phyloP scores from a whole-genome alignment of 37 sponge, comb jelly and placozoan genomes.

The Crambe crambe region DNA sequence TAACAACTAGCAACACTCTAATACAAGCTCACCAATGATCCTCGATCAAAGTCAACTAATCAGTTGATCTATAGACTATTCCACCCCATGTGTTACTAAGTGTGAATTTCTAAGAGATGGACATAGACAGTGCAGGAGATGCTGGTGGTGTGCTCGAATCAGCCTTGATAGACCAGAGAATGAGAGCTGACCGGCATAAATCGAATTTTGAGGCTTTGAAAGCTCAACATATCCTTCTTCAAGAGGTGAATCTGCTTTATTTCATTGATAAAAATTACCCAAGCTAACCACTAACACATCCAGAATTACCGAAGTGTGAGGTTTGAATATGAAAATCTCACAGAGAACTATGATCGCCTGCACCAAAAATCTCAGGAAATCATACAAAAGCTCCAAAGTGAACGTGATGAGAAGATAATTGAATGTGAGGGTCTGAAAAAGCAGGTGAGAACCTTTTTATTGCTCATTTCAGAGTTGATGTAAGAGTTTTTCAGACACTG shows the following conservation, averaged over 20 bases:
- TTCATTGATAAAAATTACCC: background rate
- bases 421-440: conserved; percentile 58
- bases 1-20: background rate
- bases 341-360: conserved; percentile 39
- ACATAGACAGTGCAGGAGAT: background rate
- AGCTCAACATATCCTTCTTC: conserved; percentile 51
- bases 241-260: conserved; percentile 39
- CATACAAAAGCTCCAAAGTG: conserved; percentile 55
- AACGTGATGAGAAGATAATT: conserved; percentile 59
- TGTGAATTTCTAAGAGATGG: background rate
- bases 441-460: conserved; percentile 28
- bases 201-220: conserved; percentile 72
- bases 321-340: conserved; percentile 14
- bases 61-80: too few species aligned
- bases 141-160: background rate
- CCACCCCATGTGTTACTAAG: too few species aligned
- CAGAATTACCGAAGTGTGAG: conserved; percentile 6
- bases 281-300: conserved; percentile 1
- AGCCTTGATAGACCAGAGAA: conserved; percentile 46
- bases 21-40: background rate
- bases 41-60: too few species aligned
- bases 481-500: conserved; percentile 27
- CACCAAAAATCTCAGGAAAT: conserved; percentile 56
- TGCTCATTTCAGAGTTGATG: background rate
- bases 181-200: conserved; percentile 51